phyloP scores from a whole-genome alignment of 2,888 invertebrate species.

The Antheraea assamensis region DNA sequence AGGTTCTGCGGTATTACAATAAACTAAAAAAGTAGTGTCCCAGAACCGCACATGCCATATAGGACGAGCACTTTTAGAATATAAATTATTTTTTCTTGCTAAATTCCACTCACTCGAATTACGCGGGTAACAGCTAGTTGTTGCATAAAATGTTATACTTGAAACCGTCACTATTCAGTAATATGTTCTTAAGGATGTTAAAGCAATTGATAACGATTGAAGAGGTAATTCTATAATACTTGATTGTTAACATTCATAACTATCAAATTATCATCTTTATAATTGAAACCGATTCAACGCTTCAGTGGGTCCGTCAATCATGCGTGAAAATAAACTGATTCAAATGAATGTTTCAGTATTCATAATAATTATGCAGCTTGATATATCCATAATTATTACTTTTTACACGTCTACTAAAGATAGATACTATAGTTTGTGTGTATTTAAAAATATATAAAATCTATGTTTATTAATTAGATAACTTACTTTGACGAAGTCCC shows the following conservation, averaged over 20 bases:
- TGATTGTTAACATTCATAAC: neutral
- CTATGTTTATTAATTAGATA: neutral
- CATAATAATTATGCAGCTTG: no score
- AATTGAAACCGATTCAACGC: neutral
- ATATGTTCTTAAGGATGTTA: neutral
- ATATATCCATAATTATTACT: neutral
- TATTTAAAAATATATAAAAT: neutral
- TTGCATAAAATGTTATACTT: neutral
- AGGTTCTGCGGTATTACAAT: no score
- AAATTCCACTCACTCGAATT: no score
- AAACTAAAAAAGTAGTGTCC: no score
- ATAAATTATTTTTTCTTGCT: no score
- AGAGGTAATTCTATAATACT: no score
- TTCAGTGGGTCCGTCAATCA: no score
- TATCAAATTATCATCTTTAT: neutral
- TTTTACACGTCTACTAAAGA: neutral
- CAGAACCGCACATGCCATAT: no score
- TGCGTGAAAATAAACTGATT: no score
- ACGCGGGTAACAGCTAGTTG: no score
- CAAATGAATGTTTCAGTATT: no score
- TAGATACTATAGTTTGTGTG: neutral
- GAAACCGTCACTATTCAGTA: neutral
- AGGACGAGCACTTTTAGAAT: no score
- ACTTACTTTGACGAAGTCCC: conserved; percentile 17
- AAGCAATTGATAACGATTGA: neutral